These are phyloP conservation scores for Idaea dimidiata DNA, from an alignment of 2,888 invertebrate genomes.

Conservation along the genomic window DNA sequence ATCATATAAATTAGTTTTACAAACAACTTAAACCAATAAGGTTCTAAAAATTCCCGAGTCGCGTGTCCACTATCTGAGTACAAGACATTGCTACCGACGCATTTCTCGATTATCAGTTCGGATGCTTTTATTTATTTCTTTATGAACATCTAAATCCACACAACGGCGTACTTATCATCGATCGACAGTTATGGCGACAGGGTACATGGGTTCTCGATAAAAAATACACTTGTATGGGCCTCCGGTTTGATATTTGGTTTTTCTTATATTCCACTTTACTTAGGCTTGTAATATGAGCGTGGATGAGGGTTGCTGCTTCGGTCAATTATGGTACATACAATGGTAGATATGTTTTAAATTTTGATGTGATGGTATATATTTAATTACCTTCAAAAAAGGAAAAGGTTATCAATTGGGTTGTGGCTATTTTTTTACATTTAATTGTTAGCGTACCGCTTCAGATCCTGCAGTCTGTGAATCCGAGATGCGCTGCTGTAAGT, in stretches of 20 bases:
- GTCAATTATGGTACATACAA: too few species aligned
- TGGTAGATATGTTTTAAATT: too few species aligned
- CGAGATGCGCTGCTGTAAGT: too few species aligned
- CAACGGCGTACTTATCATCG: conserved; percentile 48
- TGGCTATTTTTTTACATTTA: too few species aligned
- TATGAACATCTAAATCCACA: conserved; percentile 58
- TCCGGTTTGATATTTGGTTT: background rate
- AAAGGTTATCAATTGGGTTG: too few species aligned
- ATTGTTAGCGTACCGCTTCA: too few species aligned
- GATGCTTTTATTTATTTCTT: conserved; percentile 18
- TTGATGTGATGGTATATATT: too few species aligned
- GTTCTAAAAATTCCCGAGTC: conserved; percentile 5
- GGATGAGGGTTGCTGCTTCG: too few species aligned
- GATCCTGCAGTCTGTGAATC: too few species aligned
- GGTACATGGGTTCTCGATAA: conserved; percentile 53
- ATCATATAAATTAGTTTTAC: too few species aligned
- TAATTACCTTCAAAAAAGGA: too few species aligned
- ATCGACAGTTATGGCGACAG: conserved; percentile 45
- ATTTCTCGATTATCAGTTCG: conserved; percentile 28
- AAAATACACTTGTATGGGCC: conserved; percentile 29
- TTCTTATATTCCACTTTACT: conserved; percentile 2
- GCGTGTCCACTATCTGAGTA: conserved; percentile 27
- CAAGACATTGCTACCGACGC: conserved; percentile 29
- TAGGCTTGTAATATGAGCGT: background rate
- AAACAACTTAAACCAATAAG: background rate